phyloP scores from a whole-genome alignment of 2,888 invertebrate species.

The Andrena flavipes region DNA sequence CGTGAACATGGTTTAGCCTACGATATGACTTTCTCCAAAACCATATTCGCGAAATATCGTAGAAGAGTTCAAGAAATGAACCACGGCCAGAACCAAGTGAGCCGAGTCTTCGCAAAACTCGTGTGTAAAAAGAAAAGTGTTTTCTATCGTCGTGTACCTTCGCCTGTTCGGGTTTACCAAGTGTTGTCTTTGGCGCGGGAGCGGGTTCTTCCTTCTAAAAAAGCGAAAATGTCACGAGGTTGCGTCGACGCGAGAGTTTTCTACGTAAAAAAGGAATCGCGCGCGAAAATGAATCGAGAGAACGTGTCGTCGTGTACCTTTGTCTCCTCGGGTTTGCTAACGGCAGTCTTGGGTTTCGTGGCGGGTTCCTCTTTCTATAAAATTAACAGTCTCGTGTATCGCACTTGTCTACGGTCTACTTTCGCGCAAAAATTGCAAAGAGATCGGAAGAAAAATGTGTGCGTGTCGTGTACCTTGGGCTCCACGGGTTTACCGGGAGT shows the following conservation, averaged over 20 bases:
- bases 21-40: no score
- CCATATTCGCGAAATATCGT: no score
- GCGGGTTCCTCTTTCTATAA: constrained; percentile 72
- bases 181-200: constrained; percentile 71
- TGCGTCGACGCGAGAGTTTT: no score
- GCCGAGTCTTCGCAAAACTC: background rate
- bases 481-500: constrained; percentile 66
- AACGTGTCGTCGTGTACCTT: constrained; percentile 67
- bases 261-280: no score
- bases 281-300: background rate
- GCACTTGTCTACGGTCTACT: background rate
- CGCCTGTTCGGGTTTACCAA: constrained; percentile 68
- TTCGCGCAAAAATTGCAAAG: background rate
- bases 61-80: no score
- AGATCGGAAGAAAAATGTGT: background rate
- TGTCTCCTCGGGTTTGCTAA: constrained; percentile 68
- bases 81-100: background rate
- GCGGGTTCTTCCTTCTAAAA: constrained; percentile 67
- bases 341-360: constrained; percentile 63
- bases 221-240: background rate
- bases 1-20: no score
- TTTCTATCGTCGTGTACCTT: constrained; percentile 70
- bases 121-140: constrained; percentile 7
- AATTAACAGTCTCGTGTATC: constrained; percentile 32
- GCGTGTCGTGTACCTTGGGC: constrained; percentile 72